Conservation (phyloP, 2,797 vertebrate species). For the Synanceia verrucosa region DNA sequence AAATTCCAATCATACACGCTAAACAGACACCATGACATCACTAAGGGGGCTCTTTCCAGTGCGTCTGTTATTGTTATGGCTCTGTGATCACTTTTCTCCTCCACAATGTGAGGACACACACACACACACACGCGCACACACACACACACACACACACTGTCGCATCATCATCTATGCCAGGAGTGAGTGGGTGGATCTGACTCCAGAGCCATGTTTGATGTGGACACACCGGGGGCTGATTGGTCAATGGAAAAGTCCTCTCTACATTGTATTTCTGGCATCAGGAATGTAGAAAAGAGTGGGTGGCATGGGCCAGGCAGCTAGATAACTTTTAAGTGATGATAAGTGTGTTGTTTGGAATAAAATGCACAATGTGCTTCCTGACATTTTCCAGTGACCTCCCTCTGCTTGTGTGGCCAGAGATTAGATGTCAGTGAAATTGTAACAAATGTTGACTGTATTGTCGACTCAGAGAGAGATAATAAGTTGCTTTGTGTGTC, state of each 20-base stretch:
- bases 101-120: constrained; percentile 34
- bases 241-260: constrained; percentile 67
- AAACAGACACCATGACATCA: constrained; percentile 67
- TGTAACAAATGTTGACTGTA: constrained; percentile 17
- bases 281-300: constrained; percentile 46
- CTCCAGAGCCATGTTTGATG: constrained; percentile 65
- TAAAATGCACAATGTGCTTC: constrained; percentile 43
- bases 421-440: constrained; percentile 22
- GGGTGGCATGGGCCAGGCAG: constrained; percentile 54
- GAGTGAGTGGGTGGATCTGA: constrained; percentile 69
- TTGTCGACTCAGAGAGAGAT: constrained; percentile 11
- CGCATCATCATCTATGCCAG: constrained; percentile 42
- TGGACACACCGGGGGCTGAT: constrained; percentile 49
- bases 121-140: neutral
- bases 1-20: constrained; percentile 51
- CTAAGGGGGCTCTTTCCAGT: constrained; percentile 54
- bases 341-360: constrained; percentile 57
- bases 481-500: neutral
- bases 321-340: constrained; percentile 61
- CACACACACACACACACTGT: neutral
- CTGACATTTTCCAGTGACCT: constrained; percentile 51
- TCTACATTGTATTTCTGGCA: constrained; percentile 62
- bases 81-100: constrained; percentile 48
- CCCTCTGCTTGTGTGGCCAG: neutral
- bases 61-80: constrained; percentile 60